Base-by-base conservation (phyloP, 2,113 vertebrate genomes). In the Callaeas wilsoni region DNA sequence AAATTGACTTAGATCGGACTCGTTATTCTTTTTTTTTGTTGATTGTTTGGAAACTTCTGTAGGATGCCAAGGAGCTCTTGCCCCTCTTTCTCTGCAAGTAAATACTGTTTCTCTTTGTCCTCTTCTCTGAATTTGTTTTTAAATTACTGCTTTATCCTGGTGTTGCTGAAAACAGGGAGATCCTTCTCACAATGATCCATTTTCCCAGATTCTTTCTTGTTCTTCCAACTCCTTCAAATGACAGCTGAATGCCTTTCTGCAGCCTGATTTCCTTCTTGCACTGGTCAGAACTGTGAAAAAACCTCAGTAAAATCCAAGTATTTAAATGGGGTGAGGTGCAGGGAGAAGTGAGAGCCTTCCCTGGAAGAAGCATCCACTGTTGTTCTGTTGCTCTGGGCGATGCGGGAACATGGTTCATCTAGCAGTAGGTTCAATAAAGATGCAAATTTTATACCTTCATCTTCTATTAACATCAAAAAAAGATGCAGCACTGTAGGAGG, bases 391-490 rank as follows among this genome's bases (percentile, higher is more conserved):
- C 89, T 90, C 42, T 33, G 73, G 80, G 67, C 83, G 67, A 87
- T 62, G 82, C 16, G 32, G 50, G 29, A 67, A 22, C 73, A 49
- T 0, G 6, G 44, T 70, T 97, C 67, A 30, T 85, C 46, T 74
- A 30, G 75, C 6, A 11, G 35, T 63, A 79, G 64, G 71, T 91
- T 83, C 90, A 70, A 56, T 84, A 90, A 94, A 88, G 84, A 94
- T 92, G 90, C 71, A 87, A 89, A 94, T 96, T 92, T 81, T 87
- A 82, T 78, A 92, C 64, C 68, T 96, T 91, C 50, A 26, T 84
- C 71, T 93, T 67, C 88, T 76, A 52, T 96, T 93, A 90, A 41
- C 56, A 65, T 88, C 42, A 83, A 65, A 79, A 79, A 47, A 42
- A 22, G 32, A 33, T 29, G 9, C 1, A 21, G 52, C 12, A 0